A percentile compares a stretch with the other conserved stretches of the same genome.
Conservation (phyloP, 92 coral and sea anemone species). For the Montipora capitata region DNA sequence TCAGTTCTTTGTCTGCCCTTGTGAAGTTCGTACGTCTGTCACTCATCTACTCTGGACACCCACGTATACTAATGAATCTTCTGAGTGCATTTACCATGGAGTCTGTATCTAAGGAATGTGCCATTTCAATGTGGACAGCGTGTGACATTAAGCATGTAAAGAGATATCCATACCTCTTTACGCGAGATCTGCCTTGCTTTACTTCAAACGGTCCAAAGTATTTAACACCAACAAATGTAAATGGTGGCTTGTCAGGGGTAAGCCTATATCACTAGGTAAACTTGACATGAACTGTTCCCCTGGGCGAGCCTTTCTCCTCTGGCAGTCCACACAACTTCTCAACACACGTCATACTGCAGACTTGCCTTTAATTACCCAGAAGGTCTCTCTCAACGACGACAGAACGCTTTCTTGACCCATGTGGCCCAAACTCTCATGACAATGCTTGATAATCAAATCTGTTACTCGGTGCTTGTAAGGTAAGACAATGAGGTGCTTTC, state of each 20-base stretch:
- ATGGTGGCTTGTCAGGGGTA: constrained; percentile 67
- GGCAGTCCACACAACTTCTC: constrained; percentile 65
- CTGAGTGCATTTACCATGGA: too few species aligned
- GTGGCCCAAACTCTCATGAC: constrained; percentile 54
- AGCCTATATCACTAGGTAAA: constrained; percentile 62
- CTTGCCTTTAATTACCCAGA: constrained; percentile 73
- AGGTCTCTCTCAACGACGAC: constrained; percentile 32
- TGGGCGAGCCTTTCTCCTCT: constrained; percentile 44
- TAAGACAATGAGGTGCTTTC: constrained; percentile 52
- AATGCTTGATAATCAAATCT: constrained; percentile 38
- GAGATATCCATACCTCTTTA: constrained; percentile 51
- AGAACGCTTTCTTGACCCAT: constrained; percentile 69
- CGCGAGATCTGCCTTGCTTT: constrained; percentile 67
- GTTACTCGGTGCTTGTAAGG: constrained; percentile 64
- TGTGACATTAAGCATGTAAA: constrained; percentile 59
- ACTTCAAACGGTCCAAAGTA: constrained; percentile 80
- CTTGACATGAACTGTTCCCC: constrained; percentile 79
- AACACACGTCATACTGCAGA: constrained; percentile 64
- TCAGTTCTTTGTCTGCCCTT: constrained; percentile 58
- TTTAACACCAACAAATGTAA: constrained; percentile 70
- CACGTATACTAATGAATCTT: too few species aligned
- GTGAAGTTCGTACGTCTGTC: constrained; percentile 55
- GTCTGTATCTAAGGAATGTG: too few species aligned
- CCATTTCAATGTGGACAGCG: too few species aligned
- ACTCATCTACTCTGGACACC: constrained; percentile 38